Evolutionary conservation across 2,797 vertebrate genomes (phyloP).

Genomic region (Sebastes baramenuke): DNA sequence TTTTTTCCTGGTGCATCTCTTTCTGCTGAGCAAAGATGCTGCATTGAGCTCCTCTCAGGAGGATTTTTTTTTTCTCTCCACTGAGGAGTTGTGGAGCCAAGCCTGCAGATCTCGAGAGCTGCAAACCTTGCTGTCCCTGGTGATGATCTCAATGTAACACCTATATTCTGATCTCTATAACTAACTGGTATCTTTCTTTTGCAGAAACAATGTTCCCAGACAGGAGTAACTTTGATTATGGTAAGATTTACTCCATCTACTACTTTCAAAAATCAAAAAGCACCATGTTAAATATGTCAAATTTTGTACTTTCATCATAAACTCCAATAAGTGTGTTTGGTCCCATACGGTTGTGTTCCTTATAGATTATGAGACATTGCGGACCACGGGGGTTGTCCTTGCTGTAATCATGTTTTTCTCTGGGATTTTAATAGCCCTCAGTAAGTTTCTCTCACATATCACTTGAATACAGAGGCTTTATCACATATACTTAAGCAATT

Average conservation of each 20-base stretch:
- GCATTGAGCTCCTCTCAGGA: conserved; percentile 61
- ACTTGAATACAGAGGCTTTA: conserved; percentile 3
- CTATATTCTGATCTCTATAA: not conserved
- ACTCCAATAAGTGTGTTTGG: not conserved
- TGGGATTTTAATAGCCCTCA: conserved; percentile 86
- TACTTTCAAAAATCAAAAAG: not conserved
- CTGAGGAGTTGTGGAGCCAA: conserved; percentile 56
- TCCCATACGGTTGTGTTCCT: conserved; percentile 17
- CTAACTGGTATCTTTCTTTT: conserved; percentile 36
- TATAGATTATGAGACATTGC: conserved; percentile 85
- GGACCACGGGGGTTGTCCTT: conserved; percentile 83
- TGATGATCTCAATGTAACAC: conserved; percentile 1
- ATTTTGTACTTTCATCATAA: not conserved
- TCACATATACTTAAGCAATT: not conserved
- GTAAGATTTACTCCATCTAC: conserved; percentile 60
- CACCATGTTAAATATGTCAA: not conserved
- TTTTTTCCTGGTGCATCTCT: conserved; percentile 57
- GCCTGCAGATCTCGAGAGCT: conserved; percentile 53
- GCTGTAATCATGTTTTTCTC: conserved; percentile 82
- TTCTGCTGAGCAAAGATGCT: conserved; percentile 78
- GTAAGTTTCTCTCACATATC: conserved; percentile 72
- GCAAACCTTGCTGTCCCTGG: conserved; percentile 8
- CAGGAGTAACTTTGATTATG: conserved; percentile 83
- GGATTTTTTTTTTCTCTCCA: too few species aligned
- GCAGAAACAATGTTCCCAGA: conserved; percentile 74